These are phyloP conservation scores for Crocidura indochinensis DNA, from an alignment of 2,797 vertebrate species.

Conservation along the genomic window DNA sequence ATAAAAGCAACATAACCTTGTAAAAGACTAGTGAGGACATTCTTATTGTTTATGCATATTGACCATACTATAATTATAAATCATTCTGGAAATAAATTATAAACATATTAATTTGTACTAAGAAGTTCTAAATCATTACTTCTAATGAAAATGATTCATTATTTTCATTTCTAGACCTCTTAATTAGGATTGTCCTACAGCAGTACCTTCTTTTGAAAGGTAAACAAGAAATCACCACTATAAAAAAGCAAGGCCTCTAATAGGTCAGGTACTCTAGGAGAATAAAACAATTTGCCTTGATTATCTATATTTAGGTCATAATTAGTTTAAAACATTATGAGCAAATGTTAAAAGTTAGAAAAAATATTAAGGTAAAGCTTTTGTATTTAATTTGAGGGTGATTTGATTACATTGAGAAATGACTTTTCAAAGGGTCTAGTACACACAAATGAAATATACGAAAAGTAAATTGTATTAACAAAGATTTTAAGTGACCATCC, in stretches of 20 bases:
- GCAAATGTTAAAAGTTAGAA: neutral
- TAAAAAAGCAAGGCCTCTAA: neutral
- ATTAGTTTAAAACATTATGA: neutral
- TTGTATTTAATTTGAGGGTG: neutral
- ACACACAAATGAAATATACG: neutral
- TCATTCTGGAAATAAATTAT: neutral
- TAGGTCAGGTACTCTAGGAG: neutral
- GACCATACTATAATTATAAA: neutral
- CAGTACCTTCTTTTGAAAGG: neutral
- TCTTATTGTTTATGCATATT: slow-evolving; percentile 11
- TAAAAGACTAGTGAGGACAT: neutral
- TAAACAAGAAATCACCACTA: neutral
- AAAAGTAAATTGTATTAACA: slow-evolving; percentile 54
- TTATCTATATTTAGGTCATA: neutral
- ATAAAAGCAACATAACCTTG: neutral
- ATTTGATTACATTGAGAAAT: neutral
- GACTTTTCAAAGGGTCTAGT: slow-evolving; percentile 2
- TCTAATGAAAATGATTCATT: neutral
- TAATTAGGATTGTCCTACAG: neutral
- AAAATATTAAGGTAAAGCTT: neutral
- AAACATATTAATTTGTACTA: slow-evolving; percentile 11
- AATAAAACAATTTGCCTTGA: neutral
- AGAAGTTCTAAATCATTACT: slow-evolving; percentile 16
- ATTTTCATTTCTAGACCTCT: neutral
- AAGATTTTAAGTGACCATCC: neutral